phyloP scores from a whole-genome alignment of 2,888 invertebrate species.

The Melanargia galathea region DNA sequence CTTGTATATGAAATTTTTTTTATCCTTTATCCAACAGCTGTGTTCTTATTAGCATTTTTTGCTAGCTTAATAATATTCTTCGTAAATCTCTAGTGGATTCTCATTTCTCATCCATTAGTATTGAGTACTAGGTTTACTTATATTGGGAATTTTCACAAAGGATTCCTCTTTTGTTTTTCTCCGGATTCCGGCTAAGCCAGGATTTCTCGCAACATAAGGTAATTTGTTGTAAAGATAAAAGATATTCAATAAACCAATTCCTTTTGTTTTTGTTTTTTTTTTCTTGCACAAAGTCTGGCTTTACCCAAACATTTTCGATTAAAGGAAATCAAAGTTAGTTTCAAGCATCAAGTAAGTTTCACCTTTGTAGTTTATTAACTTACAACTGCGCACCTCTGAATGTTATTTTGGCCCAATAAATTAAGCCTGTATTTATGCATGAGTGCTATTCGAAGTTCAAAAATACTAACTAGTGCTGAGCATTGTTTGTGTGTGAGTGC shows the following conservation, averaged over 20 bases:
- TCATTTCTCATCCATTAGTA: background rate
- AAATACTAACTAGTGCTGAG: no score
- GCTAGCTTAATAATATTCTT: background rate
- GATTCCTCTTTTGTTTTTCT: conserved; percentile 8
- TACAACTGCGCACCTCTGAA: background rate
- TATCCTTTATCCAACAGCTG: no score
- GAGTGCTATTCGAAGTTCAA: no score
- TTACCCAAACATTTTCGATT: background rate
- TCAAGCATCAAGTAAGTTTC: background rate
- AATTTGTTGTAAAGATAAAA: conserved; percentile 14
- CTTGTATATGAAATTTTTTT: no score
- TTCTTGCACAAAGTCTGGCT: background rate
- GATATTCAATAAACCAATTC: background rate
- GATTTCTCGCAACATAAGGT: conserved; percentile 19
- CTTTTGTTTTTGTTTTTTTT: conserved; percentile 4
- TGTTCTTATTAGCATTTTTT: no score
- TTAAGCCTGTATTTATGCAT: no score
- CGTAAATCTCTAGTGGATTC: background rate
- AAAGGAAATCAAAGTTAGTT: background rate
- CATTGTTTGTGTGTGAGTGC: no score
- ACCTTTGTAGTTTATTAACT: background rate
- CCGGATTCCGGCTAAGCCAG: background rate
- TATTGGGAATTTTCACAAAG: background rate
- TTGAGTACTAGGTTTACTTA: background rate
- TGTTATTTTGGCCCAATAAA: no score